Base-by-base conservation (phyloP, 64 coral and sea anemone species). In the Stichodactyla helianthus region DNA sequence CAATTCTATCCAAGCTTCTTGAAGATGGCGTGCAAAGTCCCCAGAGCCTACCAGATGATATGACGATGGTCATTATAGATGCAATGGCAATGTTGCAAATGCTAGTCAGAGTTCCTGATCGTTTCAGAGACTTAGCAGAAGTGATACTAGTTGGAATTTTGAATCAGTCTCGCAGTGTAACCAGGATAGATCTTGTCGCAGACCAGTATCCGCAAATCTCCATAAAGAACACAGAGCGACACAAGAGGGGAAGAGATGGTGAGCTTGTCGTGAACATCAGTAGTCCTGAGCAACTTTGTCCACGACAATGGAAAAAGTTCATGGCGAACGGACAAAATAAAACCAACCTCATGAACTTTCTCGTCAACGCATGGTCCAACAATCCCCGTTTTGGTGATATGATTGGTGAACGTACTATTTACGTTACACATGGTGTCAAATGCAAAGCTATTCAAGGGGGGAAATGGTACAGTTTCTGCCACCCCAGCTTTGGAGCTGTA, bases 81-180 rank as follows among this genome's bases (percentile, higher is more conserved):
- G 86, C 91, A 15, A 93, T 89, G 91, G 87, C 91, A 35, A 78
- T 58, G 56, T 57, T 93, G 8, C 82, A 89, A 82, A 89, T 60
- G 71, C 59, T 88, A 19, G 56, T 86, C 4, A 92, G 57, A 82
- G 59, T 88, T 77, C 89, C 83, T 51, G 84, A 91, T 20, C 35
- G 83, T 62, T 86, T 91, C 60, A 25, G 82, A 55, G 77, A 87
- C 8, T 52, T 92, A 53, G 90, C 79, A 18, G 85, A 92, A 52
- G 71, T 83, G 31, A 53, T 92, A n/a, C 25, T 91, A 18, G 67
- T 57, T 31, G 59, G 83, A 80, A 86, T 91, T 64, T 55, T 91
- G 56, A 71, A 15, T 54, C 53, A 81, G 78, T 71, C 85, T 58
- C 59, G 90, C 27, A 50, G 82, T 17, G 85, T 58, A 71, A 59